These are phyloP conservation scores for Linurgus olivaceus DNA, from an alignment of 2,797 vertebrate species.

Conservation along the genomic window DNA sequence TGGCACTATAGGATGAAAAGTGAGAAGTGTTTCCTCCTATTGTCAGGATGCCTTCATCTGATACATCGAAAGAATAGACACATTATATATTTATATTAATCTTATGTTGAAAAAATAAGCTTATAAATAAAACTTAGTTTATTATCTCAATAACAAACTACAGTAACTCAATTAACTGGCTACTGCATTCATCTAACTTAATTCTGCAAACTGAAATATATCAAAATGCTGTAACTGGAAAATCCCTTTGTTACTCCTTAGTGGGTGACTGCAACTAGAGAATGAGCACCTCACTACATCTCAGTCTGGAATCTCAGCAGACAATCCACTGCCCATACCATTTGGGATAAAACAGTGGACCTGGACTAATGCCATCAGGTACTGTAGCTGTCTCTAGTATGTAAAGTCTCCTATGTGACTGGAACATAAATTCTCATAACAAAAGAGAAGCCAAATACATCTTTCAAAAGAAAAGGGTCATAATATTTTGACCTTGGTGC, in stretches of 20 bases:
- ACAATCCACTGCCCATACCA: background rate
- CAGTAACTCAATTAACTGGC: background rate
- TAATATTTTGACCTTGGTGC: background rate
- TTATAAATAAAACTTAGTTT: background rate
- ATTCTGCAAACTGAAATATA: conserved; percentile 3
- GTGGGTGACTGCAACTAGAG: background rate
- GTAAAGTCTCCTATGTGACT: background rate
- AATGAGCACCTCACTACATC: background rate
- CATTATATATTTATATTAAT: background rate
- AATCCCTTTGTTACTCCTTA: background rate
- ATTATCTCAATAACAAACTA: background rate
- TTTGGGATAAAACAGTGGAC: background rate
- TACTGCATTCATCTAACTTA: background rate
- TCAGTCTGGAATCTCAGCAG: background rate
- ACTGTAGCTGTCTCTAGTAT: background rate
- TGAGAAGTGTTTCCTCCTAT: background rate
- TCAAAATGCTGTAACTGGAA: background rate
- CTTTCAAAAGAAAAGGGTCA: background rate
- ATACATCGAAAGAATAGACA: background rate
- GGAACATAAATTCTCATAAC: background rate
- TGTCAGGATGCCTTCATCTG: background rate
- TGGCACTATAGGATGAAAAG: background rate
- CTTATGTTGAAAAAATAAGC: background rate
- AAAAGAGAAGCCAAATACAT: background rate
- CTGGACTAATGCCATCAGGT: background rate